These are phyloP conservation scores for Platanista minor DNA, from an alignment of 2,113 vertebrate genomes.

Conservation along the genomic window DNA sequence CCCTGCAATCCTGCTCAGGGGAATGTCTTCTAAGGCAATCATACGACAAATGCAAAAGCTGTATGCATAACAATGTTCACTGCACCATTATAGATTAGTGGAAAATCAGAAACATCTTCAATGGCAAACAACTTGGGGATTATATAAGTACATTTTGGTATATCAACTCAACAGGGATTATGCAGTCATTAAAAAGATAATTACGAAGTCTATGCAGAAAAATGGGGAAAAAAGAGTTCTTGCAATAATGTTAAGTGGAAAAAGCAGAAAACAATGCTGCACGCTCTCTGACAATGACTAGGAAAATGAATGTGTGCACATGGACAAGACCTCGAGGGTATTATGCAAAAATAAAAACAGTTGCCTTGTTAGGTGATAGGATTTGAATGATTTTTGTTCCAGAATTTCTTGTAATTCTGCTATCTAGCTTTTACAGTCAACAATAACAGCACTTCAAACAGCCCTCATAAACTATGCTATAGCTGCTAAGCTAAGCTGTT, in stretches of 20 bases:
- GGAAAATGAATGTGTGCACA: not conserved
- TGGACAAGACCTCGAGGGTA: not conserved
- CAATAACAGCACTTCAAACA: not conserved
- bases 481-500: not conserved
- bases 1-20: not conserved
- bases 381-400: not conserved
- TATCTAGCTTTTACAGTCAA: not conserved
- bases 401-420: conserved; percentile 21
- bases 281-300: not conserved
- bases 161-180: not conserved
- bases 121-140: not conserved
- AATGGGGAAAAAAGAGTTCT: not conserved
- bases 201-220: conserved; percentile 16
- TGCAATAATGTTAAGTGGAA: not conserved
- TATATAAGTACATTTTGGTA: not conserved
- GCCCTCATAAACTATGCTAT: not conserved
- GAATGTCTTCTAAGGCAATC: not conserved
- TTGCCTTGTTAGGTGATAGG: not conserved
- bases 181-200: conserved; percentile 24
- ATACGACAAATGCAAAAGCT: not conserved
- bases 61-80: not conserved
- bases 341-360: not conserved
- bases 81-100: not conserved
- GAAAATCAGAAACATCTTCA: not conserved
- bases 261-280: not conserved